Conservation (phyloP, 37 sponge, comb jelly and placozoan species). For the Theonella swinhoei region DNA sequence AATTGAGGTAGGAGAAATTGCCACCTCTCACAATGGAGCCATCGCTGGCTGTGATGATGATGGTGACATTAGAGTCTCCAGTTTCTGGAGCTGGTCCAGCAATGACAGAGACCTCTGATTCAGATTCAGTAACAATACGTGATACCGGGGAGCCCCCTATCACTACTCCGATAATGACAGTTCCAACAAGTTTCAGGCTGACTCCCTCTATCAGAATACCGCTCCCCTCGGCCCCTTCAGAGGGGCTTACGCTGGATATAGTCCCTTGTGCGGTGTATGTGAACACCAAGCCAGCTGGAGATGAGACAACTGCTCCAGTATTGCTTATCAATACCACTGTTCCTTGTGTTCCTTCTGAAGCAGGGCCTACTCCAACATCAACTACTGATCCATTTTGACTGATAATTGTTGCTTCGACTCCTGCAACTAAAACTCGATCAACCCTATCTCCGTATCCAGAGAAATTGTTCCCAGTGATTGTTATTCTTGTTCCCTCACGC, state of each 20-base stretch:
- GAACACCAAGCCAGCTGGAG: conserved; percentile 34
- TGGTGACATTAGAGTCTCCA: conserved; percentile 11
- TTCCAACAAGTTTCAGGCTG: neutral
- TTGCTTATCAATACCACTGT: conserved; percentile 35
- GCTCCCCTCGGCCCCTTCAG: conserved; percentile 56
- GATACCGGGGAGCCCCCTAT: conserved; percentile 60
- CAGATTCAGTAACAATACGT: conserved; percentile 43
- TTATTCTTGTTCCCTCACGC: conserved; percentile 55
- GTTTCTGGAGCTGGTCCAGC: conserved; percentile 62
- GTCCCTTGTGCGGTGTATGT: conserved; percentile 46
- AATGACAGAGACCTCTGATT: conserved; percentile 47
- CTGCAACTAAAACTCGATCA: conserved; percentile 38
- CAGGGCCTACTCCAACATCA: conserved; percentile 35
- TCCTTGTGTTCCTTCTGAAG: neutral
- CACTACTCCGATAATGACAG: conserved; percentile 23
- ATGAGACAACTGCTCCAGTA: conserved; percentile 49
- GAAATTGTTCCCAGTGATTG: conserved; percentile 57
- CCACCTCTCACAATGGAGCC: conserved; percentile 47
- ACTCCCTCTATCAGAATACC: conserved; percentile 57
- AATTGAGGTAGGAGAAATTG: conserved; percentile 51
- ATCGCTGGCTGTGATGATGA: conserved; percentile 55
- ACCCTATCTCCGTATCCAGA: conserved; percentile 45
- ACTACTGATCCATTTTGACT: conserved; percentile 1
- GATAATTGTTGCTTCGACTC: conserved; percentile 4
- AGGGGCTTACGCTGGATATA: conserved; percentile 41